Conservation (phyloP, 2,113 vertebrate genomes). For the Nesogale talazaci region DNA sequence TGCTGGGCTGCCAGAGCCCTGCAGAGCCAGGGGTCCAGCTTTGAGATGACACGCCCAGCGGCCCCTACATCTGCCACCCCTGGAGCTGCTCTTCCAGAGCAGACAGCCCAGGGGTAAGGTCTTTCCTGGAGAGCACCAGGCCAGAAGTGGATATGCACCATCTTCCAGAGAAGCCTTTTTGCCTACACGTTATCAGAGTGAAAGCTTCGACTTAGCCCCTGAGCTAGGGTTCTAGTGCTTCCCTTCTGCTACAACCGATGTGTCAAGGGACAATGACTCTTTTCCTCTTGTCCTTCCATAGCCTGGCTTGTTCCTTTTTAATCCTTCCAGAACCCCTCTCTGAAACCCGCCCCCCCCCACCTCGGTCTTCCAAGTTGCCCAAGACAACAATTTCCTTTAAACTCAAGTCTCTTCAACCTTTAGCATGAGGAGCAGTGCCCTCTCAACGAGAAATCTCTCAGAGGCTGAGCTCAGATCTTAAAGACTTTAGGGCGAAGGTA, state of each 20-base stretch:
- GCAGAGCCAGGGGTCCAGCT: not conserved
- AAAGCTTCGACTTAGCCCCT: not conserved
- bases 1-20: conserved; percentile 37
- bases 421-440: not conserved
- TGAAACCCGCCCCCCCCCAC: not conserved
- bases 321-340: not conserved
- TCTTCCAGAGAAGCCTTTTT: not conserved
- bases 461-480: not conserved
- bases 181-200: not conserved
- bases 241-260: not conserved
- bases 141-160: not conserved
- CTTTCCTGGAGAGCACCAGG: not conserved
- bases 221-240: not conserved
- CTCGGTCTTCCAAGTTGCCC: not conserved
- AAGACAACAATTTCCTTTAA: not conserved
- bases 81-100: not conserved
- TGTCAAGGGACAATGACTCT: not conserved
- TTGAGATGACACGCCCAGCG: conserved; percentile 42
- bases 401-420: not conserved
- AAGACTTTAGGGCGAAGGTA: fast-evolving
- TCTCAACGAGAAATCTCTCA: not conserved
- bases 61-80: not conserved
- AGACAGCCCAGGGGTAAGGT: not conserved
- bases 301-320: not conserved
- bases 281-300: not conserved